Percentiles rank a stretch among this genome's conserved stretches.
phyloP scores from a whole-genome alignment of 2,888 invertebrate species.

The Charanyca ferruginea region DNA sequence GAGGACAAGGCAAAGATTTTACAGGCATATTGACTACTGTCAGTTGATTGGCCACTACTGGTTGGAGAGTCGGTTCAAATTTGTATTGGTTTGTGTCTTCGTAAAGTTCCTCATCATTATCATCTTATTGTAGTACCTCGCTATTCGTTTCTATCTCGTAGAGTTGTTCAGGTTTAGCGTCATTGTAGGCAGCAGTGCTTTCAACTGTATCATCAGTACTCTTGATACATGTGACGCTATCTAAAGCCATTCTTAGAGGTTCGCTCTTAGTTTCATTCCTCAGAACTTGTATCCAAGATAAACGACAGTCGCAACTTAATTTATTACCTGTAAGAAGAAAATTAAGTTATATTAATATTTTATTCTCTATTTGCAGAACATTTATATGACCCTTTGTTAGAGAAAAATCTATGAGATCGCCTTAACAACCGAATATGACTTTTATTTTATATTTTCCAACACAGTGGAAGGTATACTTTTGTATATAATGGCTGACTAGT shows the following conservation, averaged over 20 bases:
- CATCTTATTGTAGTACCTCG: slow-evolving; percentile 73
- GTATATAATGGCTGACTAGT: no score
- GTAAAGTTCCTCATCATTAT: slow-evolving; percentile 73
- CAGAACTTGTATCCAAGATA: slow-evolving; percentile 94
- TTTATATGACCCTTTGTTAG: no score
- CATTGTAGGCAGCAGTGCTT: slow-evolving; percentile 47
- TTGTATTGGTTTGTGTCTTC: slow-evolving; percentile 76
- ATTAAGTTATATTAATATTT: slow-evolving; percentile 2
- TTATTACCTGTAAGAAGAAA: slow-evolving; percentile 92
- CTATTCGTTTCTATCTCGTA: slow-evolving; percentile 73
- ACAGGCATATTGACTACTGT: slow-evolving; percentile 77
- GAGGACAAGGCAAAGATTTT: slow-evolving; percentile 80
- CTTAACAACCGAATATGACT: no score
- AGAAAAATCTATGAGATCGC: background rate
- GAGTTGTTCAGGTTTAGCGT: slow-evolving; percentile 63
- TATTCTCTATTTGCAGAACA: background rate
- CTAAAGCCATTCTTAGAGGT: slow-evolving; percentile 92
- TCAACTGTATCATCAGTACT: slow-evolving; percentile 62
- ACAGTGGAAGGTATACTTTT: no score
- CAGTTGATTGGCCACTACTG: slow-evolving; percentile 75
- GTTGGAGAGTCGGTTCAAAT: slow-evolving; percentile 76
- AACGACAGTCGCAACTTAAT: slow-evolving; percentile 95
- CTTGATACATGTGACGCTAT: slow-evolving; percentile 92
- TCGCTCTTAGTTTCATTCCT: slow-evolving; percentile 94
- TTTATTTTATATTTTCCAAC: no score